phyloP scores from a whole-genome alignment of 1,140 invertebrate species.

The Hestina assimilis region DNA sequence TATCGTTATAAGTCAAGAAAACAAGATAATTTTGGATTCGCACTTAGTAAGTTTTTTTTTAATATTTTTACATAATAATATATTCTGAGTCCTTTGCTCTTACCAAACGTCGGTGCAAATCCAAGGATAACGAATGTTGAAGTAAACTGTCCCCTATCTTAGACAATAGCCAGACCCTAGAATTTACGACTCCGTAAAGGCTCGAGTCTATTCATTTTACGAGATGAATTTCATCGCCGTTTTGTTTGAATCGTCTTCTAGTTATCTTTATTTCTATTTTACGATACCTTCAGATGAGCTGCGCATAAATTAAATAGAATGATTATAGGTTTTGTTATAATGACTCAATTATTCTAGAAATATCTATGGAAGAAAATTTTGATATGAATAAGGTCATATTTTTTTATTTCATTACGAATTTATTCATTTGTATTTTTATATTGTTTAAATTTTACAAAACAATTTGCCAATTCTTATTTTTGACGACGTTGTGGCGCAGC shows the following conservation, averaged over 20 bases:
- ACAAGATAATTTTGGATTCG: too few relatives aligned
- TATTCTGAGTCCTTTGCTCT: too few relatives aligned
- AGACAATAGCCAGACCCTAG: constrained; percentile 19
- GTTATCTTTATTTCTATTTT: constrained; percentile 59
- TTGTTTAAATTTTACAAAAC: too few relatives aligned
- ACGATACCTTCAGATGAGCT: constrained; percentile 45
- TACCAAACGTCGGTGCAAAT: too few relatives aligned
- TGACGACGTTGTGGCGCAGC: too few relatives aligned
- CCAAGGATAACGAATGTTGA: neutral
- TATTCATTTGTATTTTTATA: too few relatives aligned
- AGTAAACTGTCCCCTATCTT: constrained; percentile 14
- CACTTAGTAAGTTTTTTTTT: too few relatives aligned
- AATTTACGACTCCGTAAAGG: constrained; percentile 48
- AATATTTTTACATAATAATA: too few relatives aligned
- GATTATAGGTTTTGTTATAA: neutral
- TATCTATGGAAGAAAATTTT: neutral
- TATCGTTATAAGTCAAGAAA: too few relatives aligned
- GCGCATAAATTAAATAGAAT: constrained; percentile 27
- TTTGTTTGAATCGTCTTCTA: constrained; percentile 38
- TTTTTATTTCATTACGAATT: too few relatives aligned
- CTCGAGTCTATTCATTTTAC: constrained; percentile 53
- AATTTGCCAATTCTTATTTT: too few relatives aligned
- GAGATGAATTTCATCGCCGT: constrained; percentile 56
- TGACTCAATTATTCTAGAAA: neutral
- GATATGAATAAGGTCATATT: too few relatives aligned